phyloP scores from a whole-genome alignment of 2,113 vertebrate species.

The Terrapene triunguis region DNA sequence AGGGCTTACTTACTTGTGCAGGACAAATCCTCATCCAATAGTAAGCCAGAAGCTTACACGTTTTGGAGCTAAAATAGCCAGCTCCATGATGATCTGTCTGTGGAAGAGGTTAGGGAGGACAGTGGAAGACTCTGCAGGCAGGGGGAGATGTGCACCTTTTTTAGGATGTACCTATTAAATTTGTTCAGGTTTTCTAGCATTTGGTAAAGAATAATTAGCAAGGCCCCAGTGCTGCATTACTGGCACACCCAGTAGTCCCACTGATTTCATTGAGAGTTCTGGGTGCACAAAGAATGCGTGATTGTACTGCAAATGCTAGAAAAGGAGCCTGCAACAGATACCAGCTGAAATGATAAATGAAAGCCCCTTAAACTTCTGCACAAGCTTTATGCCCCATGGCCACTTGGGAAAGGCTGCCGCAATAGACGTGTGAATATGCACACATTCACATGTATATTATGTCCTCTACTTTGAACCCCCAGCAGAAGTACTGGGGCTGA shows the following conservation, averaged over 20 bases:
- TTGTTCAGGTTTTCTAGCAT: conserved; percentile 6
- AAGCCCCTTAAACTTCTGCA: neutral
- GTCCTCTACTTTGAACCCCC: neutral
- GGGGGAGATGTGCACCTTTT: conserved; percentile 21
- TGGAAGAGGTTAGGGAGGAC: conserved; percentile 7
- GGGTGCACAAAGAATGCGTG: neutral
- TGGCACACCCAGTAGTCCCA: neutral
- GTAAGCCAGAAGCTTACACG: neutral
- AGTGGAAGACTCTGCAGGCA: conserved; percentile 38
- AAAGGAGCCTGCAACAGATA: neutral
- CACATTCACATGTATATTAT: rapidly evolving
- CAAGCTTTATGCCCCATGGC: neutral
- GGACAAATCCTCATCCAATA: neutral
- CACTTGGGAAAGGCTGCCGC: neutral
- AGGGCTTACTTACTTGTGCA: neutral
- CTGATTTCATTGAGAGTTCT: neutral
- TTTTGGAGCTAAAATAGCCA: neutral
- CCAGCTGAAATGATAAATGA: neutral
- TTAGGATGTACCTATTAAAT: neutral
- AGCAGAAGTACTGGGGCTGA: neutral
- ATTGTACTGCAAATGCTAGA: neutral
- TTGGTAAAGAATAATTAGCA: neutral
- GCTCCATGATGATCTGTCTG: neutral
- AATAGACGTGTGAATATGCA: neutral
- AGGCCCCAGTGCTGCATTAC: neutral